Base-by-base conservation (phyloP, 2,888 invertebrate genomes). In the Lucinisca nassula region DNA sequence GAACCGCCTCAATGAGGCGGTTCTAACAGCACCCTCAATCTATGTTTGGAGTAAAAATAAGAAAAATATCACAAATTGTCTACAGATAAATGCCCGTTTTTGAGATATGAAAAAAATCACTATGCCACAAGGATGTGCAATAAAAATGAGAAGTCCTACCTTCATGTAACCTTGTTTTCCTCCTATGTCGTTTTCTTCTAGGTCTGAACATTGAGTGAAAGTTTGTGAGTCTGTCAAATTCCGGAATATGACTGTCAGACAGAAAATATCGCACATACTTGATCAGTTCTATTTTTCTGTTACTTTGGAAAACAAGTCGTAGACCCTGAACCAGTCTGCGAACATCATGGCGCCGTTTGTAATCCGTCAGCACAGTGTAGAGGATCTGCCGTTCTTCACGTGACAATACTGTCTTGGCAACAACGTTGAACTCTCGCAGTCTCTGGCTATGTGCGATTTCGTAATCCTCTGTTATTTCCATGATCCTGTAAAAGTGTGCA, bases 251-350 rank as follows among this genome's bases (percentile, higher is more conserved):
- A 0, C 82, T 82, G 10, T 89, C 82, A 49, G 92, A 91, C 4
- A 95, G 84, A 70, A 95, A 92, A 67, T 91, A 88, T 21, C 94
- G 89, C 17, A 95, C 86, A 51, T 94, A 92, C 49, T 91, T 91
- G 27, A 95, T 84, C 0, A 95, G 87, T 45, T 94, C 93, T 38
- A 93, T 82, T 82, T 94, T 94, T 21, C 90, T 90, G n/a, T 93
- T 92, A 0, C 93, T 94, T 82, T 93, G 89, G 24, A 94, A 85
- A n/a, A 94, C 72, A 8, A 91, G 73, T 35, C 83, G 82, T 17
- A 94, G 85, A 27, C 93, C 92, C 24, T 85, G 73, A 0, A 90
- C 82, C 0, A 90, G 79, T 6, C 87, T 37, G 8, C 58, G 80
- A 12, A 95, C 78, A 35, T 93, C 86, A 6, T 87, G 84, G 6